Evolutionary conservation across 2,888 invertebrate genomes (phyloP), one percentile per base, ranked within the genome.

Genomic region (Mystacides longicornis): DNA sequence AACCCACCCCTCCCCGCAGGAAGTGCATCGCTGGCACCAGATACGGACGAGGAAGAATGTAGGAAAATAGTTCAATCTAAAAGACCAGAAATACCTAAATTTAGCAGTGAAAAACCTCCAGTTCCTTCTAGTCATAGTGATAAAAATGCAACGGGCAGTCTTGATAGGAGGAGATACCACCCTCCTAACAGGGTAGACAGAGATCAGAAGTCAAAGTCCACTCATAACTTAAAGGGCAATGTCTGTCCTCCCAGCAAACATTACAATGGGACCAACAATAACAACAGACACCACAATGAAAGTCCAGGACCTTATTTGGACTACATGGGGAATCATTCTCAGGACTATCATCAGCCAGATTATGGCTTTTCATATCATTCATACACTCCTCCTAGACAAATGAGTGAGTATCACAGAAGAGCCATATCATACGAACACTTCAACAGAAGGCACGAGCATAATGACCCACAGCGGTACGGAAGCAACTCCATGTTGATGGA

Each of bases 121-220:
- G 54, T 57, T 16, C 55, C 57, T 18, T 37, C 23, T 70, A 37
- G 14, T 37, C 4, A 37, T 14, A 64, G 66, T 43, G 74, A 74
- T 43, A 71, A 73, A 55, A 72, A 71, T 64, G 67, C 70, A 2
- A 69, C 73, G 49, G 72, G 74, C 18, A 82, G 82, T 62, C 73
- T 82, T 62, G 78, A 83, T 63, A 75, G 82, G 59, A 72, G 81
- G 56, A 71, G 81, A 47, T 75, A 79, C 43, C 66, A 64, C 47
- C 66, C 71, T 42, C 70, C 74, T 27, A 76, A 77, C 62, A 74
- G 82, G 37, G 76, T 75, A 58, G 83, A 84, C 62, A 73, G 85
- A 42, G 85, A 85, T 65, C 80, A 81, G 52, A 84, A 83, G 68
- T 78, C 81, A 52, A 74, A 80, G 62, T 84, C 83, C 5, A 79